phyloP scores from a whole-genome alignment of 2,888 invertebrate genomes.

The Leucophenga maculata region DNA sequence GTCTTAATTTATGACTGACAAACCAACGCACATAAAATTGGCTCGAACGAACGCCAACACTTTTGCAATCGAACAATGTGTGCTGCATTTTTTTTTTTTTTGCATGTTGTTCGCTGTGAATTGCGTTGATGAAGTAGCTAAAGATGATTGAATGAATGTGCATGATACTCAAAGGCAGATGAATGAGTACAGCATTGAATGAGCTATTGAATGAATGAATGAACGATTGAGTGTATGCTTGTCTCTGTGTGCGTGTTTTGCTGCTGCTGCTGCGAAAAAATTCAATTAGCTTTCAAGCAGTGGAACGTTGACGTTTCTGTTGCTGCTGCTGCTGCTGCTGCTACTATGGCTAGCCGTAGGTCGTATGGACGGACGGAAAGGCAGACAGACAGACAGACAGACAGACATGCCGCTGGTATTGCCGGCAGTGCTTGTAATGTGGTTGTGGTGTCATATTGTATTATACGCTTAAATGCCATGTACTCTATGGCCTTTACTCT shows the following conservation, averaged over 20 bases:
- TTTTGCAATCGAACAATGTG: not conserved
- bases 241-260: no score
- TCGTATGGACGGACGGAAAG: no score
- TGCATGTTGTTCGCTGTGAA: not conserved
- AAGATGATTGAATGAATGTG: not conserved
- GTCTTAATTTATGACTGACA: constrained; percentile 58
- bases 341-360: no score
- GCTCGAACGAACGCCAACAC: not conserved
- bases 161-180: not conserved
- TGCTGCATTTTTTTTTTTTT: not conserved
- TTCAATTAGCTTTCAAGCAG: constrained; percentile 4
- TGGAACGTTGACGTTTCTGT: constrained; percentile 7
- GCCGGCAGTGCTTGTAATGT: no score
- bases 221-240: not conserved
- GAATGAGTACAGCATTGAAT: not conserved
- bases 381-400: no score
- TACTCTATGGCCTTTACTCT: no score
- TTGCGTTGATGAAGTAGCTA: not conserved
- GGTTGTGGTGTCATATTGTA: no score
- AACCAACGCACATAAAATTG: not conserved
- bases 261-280: not conserved
- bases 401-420: no score
- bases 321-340: no score
- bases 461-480: no score
- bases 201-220: not conserved